Evolutionary conservation across 2,797 vertebrate species (phyloP), one percentile per base, ranked within the genome.

Genomic region (Labeo calbasu): DNA sequence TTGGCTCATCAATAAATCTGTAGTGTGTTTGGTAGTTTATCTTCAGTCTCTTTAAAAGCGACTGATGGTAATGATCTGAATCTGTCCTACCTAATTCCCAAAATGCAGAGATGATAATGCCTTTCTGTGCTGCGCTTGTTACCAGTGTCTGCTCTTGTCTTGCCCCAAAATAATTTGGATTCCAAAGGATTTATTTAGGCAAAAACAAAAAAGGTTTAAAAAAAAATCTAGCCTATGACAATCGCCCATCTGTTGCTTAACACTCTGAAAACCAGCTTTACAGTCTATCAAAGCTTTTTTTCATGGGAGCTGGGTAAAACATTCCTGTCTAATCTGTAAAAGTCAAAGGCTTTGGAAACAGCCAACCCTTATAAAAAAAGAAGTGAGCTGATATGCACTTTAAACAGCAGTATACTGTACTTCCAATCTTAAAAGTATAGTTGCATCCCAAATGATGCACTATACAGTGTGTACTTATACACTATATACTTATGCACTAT

Each of bases 301-400:
- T 46, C 1, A 50, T 61, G 48, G 7, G 15, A 5, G n/a, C 63
- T n/a, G 2, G 50, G 25, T 75, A 89, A 88, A 91, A 91, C 92
- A 90, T 87, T 91, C 87, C 70, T 85, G 84, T 89, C 87, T 92
- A 92, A 93, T 93, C 91, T 92, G 88, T 89, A 90, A 90, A 93
- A 90, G 91, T 92, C 90, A 92, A 57, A 43, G 51, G 53, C 50
- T 76, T 19, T 75, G 12, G 32, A 36, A 36, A 36, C 32, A 36
- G 32, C 32, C 32, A 4, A 36, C 32, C 32, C 32, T 36, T 36
- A 36, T 36, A 36, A 36, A 36, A 32, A 36, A 36, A 36, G 32
- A 36, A 36, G 32, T 36, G 2, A 36, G 32, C 32, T 36, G 4
- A 36, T 36, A 36, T 36, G 4, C 32, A 36, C 32, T 36, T 36